A percentile compares a stretch with the other conserved stretches of the same genome.
These are phyloP conservation scores for Globodera rostochiensis DNA, from an alignment of 1,140 invertebrate genomes.

Conservation along the genomic window DNA sequence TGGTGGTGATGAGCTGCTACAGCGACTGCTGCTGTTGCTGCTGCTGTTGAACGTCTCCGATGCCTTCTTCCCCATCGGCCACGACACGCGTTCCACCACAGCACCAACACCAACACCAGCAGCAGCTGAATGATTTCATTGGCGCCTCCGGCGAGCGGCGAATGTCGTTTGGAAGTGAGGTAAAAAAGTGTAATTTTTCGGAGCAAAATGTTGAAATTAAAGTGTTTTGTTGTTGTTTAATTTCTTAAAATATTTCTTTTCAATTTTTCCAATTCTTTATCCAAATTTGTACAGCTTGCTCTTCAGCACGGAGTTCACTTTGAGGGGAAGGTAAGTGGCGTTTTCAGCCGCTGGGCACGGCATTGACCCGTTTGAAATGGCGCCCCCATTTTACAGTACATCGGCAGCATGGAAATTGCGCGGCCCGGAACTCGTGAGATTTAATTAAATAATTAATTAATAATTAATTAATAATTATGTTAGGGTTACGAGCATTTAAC, in stretches of 20 bases:
- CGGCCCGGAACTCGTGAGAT: slow-evolving; percentile 80
- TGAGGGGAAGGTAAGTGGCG: slow-evolving; percentile 83
- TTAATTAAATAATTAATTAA: neutral
- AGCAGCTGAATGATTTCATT: neutral
- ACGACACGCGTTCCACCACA: too few species aligned
- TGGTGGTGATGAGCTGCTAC: neutral
- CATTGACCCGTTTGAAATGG: neutral
- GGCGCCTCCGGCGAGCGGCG: slow-evolving; percentile 8
- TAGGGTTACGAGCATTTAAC: too few species aligned
- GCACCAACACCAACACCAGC: neutral
- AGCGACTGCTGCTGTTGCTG: neutral
- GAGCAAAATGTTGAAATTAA: slow-evolving; percentile 8
- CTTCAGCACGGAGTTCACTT: slow-evolving; percentile 94
- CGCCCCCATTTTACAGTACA: slow-evolving; percentile 75
- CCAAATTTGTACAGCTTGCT: slow-evolving; percentile 74
- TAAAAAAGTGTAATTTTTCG: neutral
- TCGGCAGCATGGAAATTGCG: slow-evolving; percentile 93
- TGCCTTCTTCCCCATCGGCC: neutral
- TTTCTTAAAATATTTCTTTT: too few species aligned
- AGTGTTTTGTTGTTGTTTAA: too few species aligned
- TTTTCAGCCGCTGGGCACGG: slow-evolving; percentile 17
- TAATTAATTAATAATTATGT: too few species aligned
- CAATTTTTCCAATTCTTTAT: too few species aligned
- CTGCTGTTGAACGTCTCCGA: neutral
- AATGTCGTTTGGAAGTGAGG: slow-evolving; percentile 26